Percentiles rank a stretch among this genome's conserved stretches.
Conservation (phyloP, 2,113 vertebrate genomes). For the Myotis yumanensis region DNA sequence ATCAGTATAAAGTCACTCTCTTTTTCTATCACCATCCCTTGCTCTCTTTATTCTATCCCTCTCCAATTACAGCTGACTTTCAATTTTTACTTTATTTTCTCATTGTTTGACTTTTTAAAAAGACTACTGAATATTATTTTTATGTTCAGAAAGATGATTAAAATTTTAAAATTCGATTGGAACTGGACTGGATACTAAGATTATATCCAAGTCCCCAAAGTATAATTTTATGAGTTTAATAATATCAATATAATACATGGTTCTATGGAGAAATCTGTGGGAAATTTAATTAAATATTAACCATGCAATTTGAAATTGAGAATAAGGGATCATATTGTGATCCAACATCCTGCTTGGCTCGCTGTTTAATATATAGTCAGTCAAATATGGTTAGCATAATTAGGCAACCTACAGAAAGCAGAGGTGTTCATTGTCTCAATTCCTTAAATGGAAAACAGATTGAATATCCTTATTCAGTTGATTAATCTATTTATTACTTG, state of each 20-base stretch:
- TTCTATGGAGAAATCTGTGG: conserved; percentile 53
- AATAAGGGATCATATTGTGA: conserved; percentile 52
- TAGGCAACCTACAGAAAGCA: conserved; percentile 64
- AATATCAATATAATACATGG: conserved; percentile 44
- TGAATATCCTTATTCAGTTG: conserved; percentile 66
- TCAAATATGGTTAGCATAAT: conserved; percentile 68
- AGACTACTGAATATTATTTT: conserved; percentile 1
- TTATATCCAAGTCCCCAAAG: not conserved
- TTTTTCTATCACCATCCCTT: not conserved
- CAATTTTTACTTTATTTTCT: conserved; percentile 29
- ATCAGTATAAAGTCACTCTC: not conserved
- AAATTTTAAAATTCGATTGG: conserved; percentile 9
- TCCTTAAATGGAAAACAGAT: conserved; percentile 65
- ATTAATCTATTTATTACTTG: conserved; percentile 58
- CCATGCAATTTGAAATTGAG: conserved; percentile 51
- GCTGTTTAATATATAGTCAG: conserved; percentile 51
- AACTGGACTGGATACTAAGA: conserved; percentile 9
- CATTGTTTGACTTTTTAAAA: conserved; percentile 18
- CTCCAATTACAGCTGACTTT: conserved; percentile 15
- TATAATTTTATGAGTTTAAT: conserved; percentile 51
- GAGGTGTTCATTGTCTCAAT: conserved; percentile 53
- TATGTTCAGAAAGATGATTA: conserved; percentile 45
- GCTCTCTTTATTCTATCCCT: not conserved
- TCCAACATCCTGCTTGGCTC: conserved; percentile 52
- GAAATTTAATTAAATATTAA: conserved; percentile 69